phyloP scores from a whole-genome alignment of 2,797 vertebrate species.

The Anabas testudineus region DNA sequence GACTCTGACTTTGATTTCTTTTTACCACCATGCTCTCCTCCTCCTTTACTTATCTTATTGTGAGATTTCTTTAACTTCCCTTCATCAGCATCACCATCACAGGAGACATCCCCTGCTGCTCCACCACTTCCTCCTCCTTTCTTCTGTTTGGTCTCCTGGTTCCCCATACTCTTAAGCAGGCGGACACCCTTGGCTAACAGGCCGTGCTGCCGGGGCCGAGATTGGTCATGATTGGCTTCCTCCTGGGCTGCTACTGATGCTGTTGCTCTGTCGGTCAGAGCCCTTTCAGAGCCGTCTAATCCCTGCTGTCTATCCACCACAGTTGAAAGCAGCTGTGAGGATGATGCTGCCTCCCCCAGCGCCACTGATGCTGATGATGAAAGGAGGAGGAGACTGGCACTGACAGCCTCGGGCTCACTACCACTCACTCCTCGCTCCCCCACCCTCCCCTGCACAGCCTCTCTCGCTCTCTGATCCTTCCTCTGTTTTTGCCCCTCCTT shows the following conservation, averaged over 20 bases:
- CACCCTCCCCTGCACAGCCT: slow-evolving; percentile 64
- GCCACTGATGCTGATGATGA: slow-evolving; percentile 75
- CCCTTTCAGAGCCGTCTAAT: slow-evolving; percentile 55
- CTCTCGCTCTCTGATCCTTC: slow-evolving; percentile 75
- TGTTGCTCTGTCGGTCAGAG: slow-evolving; percentile 53
- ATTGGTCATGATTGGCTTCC: slow-evolving; percentile 61
- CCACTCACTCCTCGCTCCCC: slow-evolving; percentile 65
- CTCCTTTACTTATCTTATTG: slow-evolving; percentile 83
- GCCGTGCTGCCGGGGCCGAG: slow-evolving; percentile 85
- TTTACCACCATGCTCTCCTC: slow-evolving; percentile 75
- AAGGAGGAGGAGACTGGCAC: slow-evolving; percentile 80
- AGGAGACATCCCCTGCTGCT: slow-evolving; percentile 78
- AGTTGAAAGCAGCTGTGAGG: slow-evolving; percentile 76
- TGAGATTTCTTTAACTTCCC: slow-evolving; percentile 87
- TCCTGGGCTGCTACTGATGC: slow-evolving; percentile 42
- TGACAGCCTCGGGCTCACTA: slow-evolving; percentile 75
- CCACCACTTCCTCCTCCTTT: slow-evolving; percentile 84
- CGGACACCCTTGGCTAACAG: slow-evolving; percentile 82
- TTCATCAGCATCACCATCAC: slow-evolving; percentile 80
- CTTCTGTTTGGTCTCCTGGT: slow-evolving; percentile 94
- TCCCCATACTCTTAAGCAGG: slow-evolving; percentile 90
- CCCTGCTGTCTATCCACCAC: slow-evolving; percentile 62
- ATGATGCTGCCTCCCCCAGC: slow-evolving; percentile 75
- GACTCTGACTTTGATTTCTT: slow-evolving; percentile 91
- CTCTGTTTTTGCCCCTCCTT: slow-evolving; percentile 81